Evolutionary conservation across 2,888 invertebrate species (phyloP).

Genomic region (Ptychoptera albimana): DNA sequence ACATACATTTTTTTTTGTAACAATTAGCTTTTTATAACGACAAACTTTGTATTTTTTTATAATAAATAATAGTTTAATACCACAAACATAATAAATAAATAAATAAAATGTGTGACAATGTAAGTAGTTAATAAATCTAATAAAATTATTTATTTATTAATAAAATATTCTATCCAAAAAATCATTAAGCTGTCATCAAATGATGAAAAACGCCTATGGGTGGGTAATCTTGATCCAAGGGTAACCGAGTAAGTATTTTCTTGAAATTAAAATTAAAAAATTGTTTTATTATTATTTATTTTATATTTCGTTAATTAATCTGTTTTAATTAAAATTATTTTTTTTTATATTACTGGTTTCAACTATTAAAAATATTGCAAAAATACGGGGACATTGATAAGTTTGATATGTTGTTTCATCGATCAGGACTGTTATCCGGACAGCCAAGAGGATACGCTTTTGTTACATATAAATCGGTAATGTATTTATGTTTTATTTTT

Average conservation of each 20-base stretch:
- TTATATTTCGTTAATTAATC: constrained; percentile 7
- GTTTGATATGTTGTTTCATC: constrained; percentile 91
- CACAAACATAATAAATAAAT: too few species aligned
- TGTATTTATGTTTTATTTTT: constrained; percentile 5
- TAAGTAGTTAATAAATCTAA: neutral
- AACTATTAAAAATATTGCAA: constrained; percentile 91
- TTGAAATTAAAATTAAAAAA: constrained; percentile 9
- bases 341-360: constrained; percentile 61
- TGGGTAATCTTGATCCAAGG: constrained; percentile 78
- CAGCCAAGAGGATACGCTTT: constrained; percentile 89
- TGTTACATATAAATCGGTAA: constrained; percentile 55
- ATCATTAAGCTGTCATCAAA: constrained; percentile 6
- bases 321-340: constrained; percentile 11
- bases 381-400: constrained; percentile 86
- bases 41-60: too few species aligned
- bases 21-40: too few species aligned
- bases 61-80: too few species aligned
- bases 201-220: constrained; percentile 49
- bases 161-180: neutral
- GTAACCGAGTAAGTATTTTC: constrained; percentile 79
- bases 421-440: constrained; percentile 73
- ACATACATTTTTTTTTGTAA: too few species aligned
- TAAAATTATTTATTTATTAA: neutral
- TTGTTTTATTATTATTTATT: constrained; percentile 4
- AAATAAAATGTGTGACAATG: neutral